A percentile compares a stretch with the other conserved stretches of the same genome.
phyloP scores from a whole-genome alignment of 2,113 vertebrate genomes.

The Smithornis capensis region DNA sequence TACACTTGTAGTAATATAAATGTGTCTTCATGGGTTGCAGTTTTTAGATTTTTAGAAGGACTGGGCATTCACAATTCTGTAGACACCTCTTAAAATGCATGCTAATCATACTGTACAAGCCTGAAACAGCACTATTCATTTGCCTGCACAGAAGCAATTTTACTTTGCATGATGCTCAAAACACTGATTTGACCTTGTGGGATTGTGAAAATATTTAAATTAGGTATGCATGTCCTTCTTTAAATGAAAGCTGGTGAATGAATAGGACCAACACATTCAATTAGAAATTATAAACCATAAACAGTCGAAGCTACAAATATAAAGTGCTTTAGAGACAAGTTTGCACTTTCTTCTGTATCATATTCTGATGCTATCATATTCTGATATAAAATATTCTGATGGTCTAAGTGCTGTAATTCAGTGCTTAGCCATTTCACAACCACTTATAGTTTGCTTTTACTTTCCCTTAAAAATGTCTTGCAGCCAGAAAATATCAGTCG shows the following conservation, averaged over 20 bases:
- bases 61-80: neutral
- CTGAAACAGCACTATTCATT: neutral
- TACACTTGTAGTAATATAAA: neutral
- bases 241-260: neutral
- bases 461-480: neutral
- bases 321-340: neutral
- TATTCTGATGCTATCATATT: neutral
- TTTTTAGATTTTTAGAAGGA: neutral
- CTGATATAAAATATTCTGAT: neutral
- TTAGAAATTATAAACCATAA: neutral
- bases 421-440: neutral
- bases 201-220: neutral
- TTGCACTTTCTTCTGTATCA: neutral
- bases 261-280: neutral
- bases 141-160: neutral
- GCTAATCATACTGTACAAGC: rapidly evolving
- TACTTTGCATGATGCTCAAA: neutral
- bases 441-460: neutral
- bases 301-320: neutral
- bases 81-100: neutral
- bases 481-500: neutral
- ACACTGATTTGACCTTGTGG: neutral
- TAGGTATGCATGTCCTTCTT: neutral
- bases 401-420: neutral
- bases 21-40: neutral